A percentile compares a stretch with the other conserved stretches of the same genome.
phyloP scores from a whole-genome alignment of 2,888 invertebrate genomes.

The Tanypteryx hageni region DNA sequence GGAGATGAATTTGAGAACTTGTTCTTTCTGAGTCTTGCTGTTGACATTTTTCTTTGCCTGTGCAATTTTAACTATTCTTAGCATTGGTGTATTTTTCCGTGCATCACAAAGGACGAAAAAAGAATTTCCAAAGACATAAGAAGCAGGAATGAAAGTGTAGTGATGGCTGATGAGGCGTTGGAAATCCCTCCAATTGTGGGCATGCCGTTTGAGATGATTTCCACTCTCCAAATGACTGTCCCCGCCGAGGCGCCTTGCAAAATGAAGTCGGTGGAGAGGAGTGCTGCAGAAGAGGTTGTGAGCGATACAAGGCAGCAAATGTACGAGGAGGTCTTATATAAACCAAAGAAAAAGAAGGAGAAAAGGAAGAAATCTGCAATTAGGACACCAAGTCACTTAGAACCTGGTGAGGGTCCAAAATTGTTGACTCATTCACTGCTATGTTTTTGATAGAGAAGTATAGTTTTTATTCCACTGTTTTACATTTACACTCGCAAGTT shows the following conservation, averaged over 20 bases:
- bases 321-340: conserved; percentile 24
- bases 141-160: conserved; percentile 70
- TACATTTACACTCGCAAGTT: no score
- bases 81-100: no score
- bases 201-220: conserved; percentile 62
- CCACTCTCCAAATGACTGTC: background rate
- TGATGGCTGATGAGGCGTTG: conserved; percentile 85
- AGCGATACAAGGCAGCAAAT: background rate
- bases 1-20: no score
- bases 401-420: background rate
- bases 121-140: conserved; percentile 66
- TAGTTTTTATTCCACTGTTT: no score
- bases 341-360: conserved; percentile 52
- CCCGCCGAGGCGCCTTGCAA: background rate
- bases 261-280: background rate
- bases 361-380: conserved; percentile 37
- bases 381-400: background rate
- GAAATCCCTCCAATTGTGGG: conserved; percentile 81
- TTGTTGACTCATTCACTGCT: no score
- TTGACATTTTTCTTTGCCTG: no score
- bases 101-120: conserved; percentile 65
- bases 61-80: no score
- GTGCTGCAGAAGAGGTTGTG: background rate
- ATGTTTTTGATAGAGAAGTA: no score
- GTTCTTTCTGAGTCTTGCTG: no score